These are phyloP conservation scores for Amazona vittata DNA, from an alignment of 2,113 vertebrate species.

Conservation along the genomic window DNA sequence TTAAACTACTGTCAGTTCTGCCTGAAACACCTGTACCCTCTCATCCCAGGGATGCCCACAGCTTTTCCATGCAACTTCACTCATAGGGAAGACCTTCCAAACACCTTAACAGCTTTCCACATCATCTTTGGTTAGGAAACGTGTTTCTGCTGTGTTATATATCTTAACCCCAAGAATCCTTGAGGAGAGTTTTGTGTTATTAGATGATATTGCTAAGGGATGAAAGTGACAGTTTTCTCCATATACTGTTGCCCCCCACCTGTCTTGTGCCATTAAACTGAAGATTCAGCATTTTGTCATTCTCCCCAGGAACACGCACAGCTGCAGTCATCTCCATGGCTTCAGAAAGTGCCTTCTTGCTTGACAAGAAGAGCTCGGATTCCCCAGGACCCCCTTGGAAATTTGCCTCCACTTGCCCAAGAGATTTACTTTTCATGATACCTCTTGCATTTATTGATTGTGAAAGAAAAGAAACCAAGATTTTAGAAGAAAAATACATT, in stretches of 20 bases:
- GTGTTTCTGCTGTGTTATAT: background rate
- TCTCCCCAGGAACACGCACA: background rate
- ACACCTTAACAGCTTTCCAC: background rate
- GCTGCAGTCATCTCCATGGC: background rate
- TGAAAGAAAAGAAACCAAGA: background rate
- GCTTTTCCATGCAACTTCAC: background rate
- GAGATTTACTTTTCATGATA: background rate
- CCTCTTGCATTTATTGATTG: background rate
- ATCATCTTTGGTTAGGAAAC: background rate
- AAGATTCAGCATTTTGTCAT: conserved; percentile 41
- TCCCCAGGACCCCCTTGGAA: background rate
- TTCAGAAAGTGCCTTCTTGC: conserved; percentile 20
- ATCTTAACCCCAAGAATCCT: background rate
- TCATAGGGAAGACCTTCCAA: background rate
- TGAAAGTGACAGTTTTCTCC: background rate
- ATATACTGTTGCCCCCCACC: background rate
- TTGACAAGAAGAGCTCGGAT: background rate
- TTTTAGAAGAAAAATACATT: background rate
- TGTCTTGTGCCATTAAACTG: background rate
- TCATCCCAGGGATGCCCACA: background rate
- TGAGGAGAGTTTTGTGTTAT: background rate
- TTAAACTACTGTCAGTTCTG: background rate
- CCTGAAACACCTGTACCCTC: background rate
- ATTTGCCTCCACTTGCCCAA: background rate
- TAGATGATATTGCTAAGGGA: background rate